Conservation (phyloP, 2,888 invertebrate genomes). For the Halictus quadricinctus region DNA sequence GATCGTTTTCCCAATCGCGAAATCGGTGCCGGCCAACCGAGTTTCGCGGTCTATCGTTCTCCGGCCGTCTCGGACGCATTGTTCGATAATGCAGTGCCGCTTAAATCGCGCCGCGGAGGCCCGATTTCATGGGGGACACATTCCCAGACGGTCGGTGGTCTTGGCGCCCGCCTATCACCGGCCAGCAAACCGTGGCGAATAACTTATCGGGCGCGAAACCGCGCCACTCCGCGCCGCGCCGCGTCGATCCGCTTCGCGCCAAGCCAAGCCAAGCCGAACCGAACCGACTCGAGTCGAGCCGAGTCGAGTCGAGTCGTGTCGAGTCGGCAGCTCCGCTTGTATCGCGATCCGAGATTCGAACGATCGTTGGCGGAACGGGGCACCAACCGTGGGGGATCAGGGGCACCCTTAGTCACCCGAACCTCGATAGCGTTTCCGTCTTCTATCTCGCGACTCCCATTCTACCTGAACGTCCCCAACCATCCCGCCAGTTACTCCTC, state of each 20-base stretch:
- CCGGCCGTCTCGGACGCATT: conserved; percentile 70
- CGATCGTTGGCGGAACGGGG: conserved; percentile 51
- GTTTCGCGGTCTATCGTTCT: conserved; percentile 56
- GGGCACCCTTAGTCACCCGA: conserved; percentile 63
- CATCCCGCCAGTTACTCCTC: conserved; percentile 47
- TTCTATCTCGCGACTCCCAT: conserved; percentile 59
- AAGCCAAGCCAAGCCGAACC: conserved; percentile 51
- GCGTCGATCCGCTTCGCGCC: conserved; percentile 38
- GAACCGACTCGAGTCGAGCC: conserved; percentile 55
- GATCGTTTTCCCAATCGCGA: conserved; percentile 33
- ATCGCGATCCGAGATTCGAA: conserved; percentile 57
- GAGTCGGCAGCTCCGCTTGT: conserved; percentile 19
- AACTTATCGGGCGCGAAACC: conserved; percentile 73
- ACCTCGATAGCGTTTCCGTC: conserved; percentile 62
- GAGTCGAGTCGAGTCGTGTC: background rate
- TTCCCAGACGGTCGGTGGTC: conserved; percentile 79
- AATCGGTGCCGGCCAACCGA: conserved; percentile 28
- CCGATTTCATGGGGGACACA: conserved; percentile 74
- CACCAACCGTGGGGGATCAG: conserved; percentile 37
- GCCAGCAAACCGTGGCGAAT: conserved; percentile 71
- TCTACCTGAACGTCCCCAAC: conserved; percentile 44
- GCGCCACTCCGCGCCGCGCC: background rate
- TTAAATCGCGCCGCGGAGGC: conserved; percentile 68
- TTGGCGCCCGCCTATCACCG: conserved; percentile 77
- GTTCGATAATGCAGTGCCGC: conserved; percentile 75